These are phyloP conservation scores for Philypnodon macrostomus DNA, from an alignment of 2,797 vertebrate genomes.

Conservation along the genomic window DNA sequence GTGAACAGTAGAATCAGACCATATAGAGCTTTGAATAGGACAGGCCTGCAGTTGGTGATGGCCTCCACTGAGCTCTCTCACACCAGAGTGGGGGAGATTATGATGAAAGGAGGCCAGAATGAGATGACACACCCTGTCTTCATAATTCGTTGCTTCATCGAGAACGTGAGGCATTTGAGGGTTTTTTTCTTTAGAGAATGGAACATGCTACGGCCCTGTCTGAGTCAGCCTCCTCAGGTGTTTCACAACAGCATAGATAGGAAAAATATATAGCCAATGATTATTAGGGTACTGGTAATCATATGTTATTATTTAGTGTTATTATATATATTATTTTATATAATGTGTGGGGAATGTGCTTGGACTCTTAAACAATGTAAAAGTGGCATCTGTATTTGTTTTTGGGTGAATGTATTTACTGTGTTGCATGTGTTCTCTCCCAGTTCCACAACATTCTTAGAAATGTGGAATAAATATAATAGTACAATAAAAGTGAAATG, in stretches of 20 bases:
- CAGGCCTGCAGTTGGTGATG: constrained; percentile 50
- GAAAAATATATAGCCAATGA: too few relatives aligned
- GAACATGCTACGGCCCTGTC: constrained; percentile 59
- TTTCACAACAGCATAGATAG: constrained; percentile 54
- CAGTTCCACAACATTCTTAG: too few relatives aligned
- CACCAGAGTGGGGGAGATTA: constrained; percentile 63
- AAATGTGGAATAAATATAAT: too few relatives aligned
- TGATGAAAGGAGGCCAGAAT: constrained; percentile 76
- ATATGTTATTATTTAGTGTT: too few relatives aligned
- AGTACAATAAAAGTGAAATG: too few relatives aligned
- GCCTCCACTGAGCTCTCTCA: constrained; percentile 67
- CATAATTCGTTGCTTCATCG: constrained; percentile 72
- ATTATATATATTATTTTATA: too few relatives aligned
- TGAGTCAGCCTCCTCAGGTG: constrained; percentile 72
- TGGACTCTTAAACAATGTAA: too few relatives aligned
- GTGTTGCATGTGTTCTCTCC: too few relatives aligned
- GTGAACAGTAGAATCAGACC: neutral
- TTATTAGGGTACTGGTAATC: too few relatives aligned
- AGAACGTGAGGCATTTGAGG: constrained; percentile 70
- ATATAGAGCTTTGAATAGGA: constrained; percentile 30
- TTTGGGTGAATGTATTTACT: too few relatives aligned
- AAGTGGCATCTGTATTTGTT: too few relatives aligned
- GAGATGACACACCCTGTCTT: constrained; percentile 78
- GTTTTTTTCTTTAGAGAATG: constrained; percentile 50
- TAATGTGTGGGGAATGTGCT: too few relatives aligned